Evolutionary conservation across 2,113 vertebrate genomes (phyloP).

Genomic region (Rhinichthys klamathensis): DNA sequence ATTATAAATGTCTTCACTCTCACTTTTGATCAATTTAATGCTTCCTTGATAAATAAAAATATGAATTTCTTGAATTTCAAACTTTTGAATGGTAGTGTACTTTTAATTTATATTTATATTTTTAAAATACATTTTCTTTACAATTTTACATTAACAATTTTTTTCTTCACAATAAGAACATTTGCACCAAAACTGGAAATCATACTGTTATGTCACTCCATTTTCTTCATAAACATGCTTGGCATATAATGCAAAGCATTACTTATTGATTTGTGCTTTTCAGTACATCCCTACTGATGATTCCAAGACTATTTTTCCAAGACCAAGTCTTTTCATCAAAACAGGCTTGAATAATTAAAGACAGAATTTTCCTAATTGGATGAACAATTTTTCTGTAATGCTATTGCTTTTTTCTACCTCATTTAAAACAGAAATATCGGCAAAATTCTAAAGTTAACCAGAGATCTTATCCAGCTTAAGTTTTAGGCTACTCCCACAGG

Average conservation of each 20-base stretch:
- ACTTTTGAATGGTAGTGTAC: too few relatives aligned
- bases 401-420: neutral
- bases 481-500: conserved; percentile 17
- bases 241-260: neutral
- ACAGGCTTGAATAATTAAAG: neutral
- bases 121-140: too few relatives aligned
- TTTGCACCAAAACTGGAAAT: neutral
- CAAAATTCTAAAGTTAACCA: neutral
- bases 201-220: neutral
- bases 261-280: neutral
- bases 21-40: neutral
- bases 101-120: too few relatives aligned
- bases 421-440: conserved; percentile 1
- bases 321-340: neutral
- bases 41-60: neutral
- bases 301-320: neutral
- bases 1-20: neutral
- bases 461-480: neutral
- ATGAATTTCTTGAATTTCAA: too few relatives aligned
- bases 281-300: neutral
- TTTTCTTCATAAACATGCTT: neutral
- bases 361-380: neutral
- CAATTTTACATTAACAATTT: too few relatives aligned
- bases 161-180: neutral
- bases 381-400: neutral